phyloP scores from a whole-genome alignment of 2,113 vertebrate genomes.

The Coptodon bakossiorum region DNA sequence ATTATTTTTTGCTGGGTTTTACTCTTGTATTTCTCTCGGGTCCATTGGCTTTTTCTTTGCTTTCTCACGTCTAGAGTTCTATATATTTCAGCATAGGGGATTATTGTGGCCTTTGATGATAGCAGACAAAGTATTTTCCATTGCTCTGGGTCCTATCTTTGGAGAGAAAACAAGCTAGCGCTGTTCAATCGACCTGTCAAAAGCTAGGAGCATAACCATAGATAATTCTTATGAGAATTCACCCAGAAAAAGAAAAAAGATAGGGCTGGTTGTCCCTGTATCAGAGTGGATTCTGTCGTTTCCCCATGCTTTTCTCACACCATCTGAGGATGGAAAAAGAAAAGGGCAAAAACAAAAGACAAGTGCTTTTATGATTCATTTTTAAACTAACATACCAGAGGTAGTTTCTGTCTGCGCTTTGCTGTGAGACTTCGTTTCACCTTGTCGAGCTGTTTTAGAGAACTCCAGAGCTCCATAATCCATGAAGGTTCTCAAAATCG shows the following conservation, averaged over 20 bases:
- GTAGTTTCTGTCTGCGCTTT: neutral
- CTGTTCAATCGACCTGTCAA: constrained; percentile 48
- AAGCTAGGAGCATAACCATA: constrained; percentile 34
- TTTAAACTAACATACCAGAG: constrained; percentile 2
- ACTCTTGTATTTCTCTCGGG: neutral
- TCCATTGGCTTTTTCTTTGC: neutral
- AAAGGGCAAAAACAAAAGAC: constrained; percentile 21
- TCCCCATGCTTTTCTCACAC: neutral
- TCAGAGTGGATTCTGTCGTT: neutral
- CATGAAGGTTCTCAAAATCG: constrained; percentile 37
- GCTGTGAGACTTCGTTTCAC: constrained; percentile 4
- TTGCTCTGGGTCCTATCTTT: constrained; percentile 8
- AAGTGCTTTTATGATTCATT: constrained; percentile 1
- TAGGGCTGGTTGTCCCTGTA: neutral
- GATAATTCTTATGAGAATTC: constrained; percentile 45
- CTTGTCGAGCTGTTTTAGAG: constrained; percentile 8
- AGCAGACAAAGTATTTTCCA: constrained; percentile 31
- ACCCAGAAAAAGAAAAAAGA: constrained; percentile 30
- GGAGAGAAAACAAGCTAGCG: constrained; percentile 22
- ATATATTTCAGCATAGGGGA: constrained; percentile 15
- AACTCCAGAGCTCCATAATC: constrained; percentile 28
- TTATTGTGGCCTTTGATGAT: constrained; percentile 48
- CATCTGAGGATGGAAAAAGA: neutral
- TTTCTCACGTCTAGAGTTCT: constrained; percentile 3
- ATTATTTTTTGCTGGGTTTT: neutral